Evolutionary conservation across 2,113 vertebrate genomes (phyloP).

Genomic region (Microcebus griseorufus): DNA sequence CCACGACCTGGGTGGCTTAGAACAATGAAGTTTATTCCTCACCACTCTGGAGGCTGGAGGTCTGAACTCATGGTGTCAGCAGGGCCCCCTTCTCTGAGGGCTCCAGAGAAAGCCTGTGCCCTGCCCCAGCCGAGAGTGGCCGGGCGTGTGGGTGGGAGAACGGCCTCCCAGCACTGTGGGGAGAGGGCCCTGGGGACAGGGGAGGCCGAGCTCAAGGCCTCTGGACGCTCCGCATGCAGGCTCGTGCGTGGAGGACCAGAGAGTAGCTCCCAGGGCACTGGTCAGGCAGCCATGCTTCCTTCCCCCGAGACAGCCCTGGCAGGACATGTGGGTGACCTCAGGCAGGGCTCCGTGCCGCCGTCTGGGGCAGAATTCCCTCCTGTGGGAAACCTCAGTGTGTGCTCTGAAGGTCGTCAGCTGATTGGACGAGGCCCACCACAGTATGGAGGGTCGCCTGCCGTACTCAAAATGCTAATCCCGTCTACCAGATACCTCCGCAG

Average conservation of each 20-base stretch:
- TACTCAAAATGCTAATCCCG: background rate
- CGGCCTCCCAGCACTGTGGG: too few species aligned
- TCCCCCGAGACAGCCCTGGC: background rate
- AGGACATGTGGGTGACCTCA: background rate
- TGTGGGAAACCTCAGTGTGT: background rate
- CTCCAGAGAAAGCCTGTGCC: background rate
- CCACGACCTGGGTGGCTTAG: rapidly evolving
- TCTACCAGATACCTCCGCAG: background rate
- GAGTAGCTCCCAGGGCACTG: background rate
- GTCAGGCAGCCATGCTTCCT: background rate
- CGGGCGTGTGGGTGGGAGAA: too few species aligned
- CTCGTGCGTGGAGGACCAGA: background rate
- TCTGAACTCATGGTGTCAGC: background rate
- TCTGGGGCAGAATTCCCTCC: background rate
- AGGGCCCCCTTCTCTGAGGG: background rate
- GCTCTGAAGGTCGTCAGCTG: background rate
- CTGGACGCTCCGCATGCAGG: background rate
- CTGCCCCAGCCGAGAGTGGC: background rate
- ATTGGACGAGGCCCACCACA: background rate
- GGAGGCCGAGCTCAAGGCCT: too few species aligned
- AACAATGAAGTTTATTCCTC: background rate
- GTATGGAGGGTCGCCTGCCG: rapidly evolving
- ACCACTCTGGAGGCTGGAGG: background rate
- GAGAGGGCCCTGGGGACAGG: too few species aligned
- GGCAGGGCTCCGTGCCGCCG: background rate